Percentiles rank a stretch among this genome's conserved stretches.
phyloP scores from a whole-genome alignment of 2,113 vertebrate species.

The Strix uralensis region DNA sequence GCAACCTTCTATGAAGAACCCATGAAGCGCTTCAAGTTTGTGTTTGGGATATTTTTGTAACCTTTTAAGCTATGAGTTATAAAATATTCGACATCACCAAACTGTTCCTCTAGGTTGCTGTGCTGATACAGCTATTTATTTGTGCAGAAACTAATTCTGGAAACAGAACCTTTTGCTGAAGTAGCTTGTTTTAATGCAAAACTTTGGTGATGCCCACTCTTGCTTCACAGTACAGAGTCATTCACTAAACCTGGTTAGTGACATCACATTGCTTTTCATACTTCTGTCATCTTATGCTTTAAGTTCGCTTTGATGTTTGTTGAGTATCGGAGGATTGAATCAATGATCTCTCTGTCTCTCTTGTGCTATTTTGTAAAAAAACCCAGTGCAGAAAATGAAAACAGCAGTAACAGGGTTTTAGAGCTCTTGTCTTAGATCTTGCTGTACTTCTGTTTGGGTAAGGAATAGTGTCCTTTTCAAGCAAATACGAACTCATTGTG shows the following conservation, averaged over 20 bases:
- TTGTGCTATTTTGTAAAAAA: not conserved
- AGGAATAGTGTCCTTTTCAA: not conserved
- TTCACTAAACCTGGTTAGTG: slow-evolving; percentile 75
- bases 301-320: slow-evolving; percentile 73
- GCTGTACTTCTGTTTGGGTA: not conserved
- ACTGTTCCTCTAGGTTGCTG: slow-evolving; percentile 58
- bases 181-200: slow-evolving; percentile 67
- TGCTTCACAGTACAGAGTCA: slow-evolving; percentile 75
- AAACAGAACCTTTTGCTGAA: slow-evolving; percentile 42
- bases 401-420: not conserved
- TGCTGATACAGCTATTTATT: slow-evolving; percentile 36
- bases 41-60: slow-evolving; percentile 70
- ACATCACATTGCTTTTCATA: slow-evolving; percentile 79
- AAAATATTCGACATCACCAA: slow-evolving; percentile 76
- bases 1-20: slow-evolving; percentile 46
- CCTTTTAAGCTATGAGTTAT: slow-evolving; percentile 64
- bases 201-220: slow-evolving; percentile 93
- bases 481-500: not conserved
- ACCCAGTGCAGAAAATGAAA: not conserved
- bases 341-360: slow-evolving; percentile 78
- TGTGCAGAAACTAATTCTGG: slow-evolving; percentile 52
- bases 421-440: not conserved
- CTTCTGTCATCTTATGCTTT: slow-evolving; percentile 83
- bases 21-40: slow-evolving; percentile 63
- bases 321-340: slow-evolving; percentile 75